These are phyloP conservation scores for Gallinago paraguaiae DNA, from an alignment of 2,113 vertebrate species.

Conservation along the genomic window DNA sequence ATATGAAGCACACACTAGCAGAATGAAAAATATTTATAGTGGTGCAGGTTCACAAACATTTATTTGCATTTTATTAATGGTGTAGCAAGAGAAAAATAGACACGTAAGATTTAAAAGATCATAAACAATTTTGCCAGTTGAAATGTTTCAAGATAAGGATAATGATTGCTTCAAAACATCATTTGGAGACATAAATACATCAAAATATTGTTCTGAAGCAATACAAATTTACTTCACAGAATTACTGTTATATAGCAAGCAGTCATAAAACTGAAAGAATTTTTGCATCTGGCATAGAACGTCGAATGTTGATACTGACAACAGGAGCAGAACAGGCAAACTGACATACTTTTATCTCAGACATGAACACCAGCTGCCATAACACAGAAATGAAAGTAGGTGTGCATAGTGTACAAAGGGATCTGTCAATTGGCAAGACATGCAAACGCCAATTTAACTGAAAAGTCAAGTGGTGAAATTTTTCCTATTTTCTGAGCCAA, in stretches of 20 bases:
- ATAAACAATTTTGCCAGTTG: neutral
- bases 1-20: neutral
- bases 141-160: neutral
- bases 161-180: neutral
- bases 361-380: neutral
- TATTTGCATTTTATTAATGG: neutral
- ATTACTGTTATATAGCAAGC: neutral
- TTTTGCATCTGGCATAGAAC: neutral
- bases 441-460: neutral
- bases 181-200: neutral
- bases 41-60: neutral
- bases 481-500: neutral
- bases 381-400: neutral
- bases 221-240: neutral
- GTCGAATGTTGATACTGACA: neutral
- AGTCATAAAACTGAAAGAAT: neutral
- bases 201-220: slow-evolving; percentile 3
- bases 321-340: neutral
- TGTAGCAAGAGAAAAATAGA: neutral
- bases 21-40: neutral
- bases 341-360: neutral
- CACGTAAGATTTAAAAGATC: neutral
- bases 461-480: neutral
- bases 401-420: neutral
- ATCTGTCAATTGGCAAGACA: neutral